Evolutionary conservation across 1,140 invertebrate species (phyloP).

Genomic region (Eubasilissa regina): DNA sequence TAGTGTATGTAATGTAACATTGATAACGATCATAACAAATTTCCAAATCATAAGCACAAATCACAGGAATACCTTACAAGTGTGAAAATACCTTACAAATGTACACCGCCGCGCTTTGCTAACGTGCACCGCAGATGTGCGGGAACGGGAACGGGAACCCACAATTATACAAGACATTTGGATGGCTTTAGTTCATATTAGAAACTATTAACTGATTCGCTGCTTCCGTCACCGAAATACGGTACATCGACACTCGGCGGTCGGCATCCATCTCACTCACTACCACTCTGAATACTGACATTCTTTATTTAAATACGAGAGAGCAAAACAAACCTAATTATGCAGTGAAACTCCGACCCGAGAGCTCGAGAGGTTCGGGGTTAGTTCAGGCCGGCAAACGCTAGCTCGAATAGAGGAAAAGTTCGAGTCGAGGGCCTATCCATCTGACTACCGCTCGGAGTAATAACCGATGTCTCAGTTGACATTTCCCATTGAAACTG

Average conservation of each 20-base stretch:
- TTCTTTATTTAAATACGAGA: too few species aligned
- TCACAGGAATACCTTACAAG: conserved; percentile 24
- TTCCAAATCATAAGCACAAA: conserved; percentile 36
- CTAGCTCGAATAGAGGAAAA: too few species aligned
- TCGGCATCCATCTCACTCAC: background rate
- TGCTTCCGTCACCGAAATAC: background rate
- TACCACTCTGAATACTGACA: too few species aligned
- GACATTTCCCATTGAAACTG: too few species aligned
- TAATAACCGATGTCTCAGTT: too few species aligned
- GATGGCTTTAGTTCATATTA: background rate
- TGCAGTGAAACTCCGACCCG: too few species aligned
- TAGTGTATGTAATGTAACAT: conserved; percentile 35
- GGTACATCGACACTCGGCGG: background rate
- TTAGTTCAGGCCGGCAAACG: too few species aligned
- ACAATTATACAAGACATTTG: background rate
- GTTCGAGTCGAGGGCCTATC: too few species aligned
- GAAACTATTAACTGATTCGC: background rate
- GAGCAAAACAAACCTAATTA: too few species aligned
- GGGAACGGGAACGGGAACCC: background rate
- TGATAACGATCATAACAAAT: conserved; percentile 37
- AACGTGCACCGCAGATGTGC: background rate
- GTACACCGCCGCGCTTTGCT: background rate
- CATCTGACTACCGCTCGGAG: too few species aligned
- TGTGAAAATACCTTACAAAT: conserved; percentile 14
- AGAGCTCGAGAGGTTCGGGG: too few species aligned